phyloP scores from a whole-genome alignment of 2,888 invertebrate species.

The Biston betularia region DNA sequence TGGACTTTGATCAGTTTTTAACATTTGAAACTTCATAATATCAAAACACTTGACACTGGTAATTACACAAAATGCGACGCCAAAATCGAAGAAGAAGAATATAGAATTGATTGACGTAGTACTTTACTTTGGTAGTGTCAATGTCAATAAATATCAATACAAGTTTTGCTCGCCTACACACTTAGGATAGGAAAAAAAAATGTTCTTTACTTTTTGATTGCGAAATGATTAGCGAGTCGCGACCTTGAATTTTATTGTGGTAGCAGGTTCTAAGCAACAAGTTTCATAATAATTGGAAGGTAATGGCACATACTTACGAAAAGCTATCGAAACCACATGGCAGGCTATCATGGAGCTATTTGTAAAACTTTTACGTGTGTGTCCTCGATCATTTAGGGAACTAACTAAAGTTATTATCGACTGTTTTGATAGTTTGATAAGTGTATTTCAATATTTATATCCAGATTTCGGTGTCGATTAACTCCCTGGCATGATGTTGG shows the following conservation, averaged over 20 bases:
- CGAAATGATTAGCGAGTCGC: conserved; percentile 24
- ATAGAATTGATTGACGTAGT: too few relatives aligned
- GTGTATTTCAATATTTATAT: conserved; percentile 76
- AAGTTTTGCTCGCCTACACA: too few relatives aligned
- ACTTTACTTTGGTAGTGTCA: too few relatives aligned
- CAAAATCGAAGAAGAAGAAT: too few relatives aligned
- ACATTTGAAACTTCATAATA: too few relatives aligned
- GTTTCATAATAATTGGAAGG: conserved; percentile 51
- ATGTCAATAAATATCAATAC: too few relatives aligned
- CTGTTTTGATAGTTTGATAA: conserved; percentile 67
- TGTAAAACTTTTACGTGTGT: conserved; percentile 64
- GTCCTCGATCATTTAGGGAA: conserved; percentile 66
- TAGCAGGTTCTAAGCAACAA: conserved; percentile 24
- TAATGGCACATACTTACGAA: conserved; percentile 42
- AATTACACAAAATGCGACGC: too few relatives aligned
- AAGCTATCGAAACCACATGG: conserved; percentile 16
- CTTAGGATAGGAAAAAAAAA: too few relatives aligned
- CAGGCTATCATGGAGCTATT: conserved; percentile 66
- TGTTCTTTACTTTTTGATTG: not conserved
- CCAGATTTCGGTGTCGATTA: conserved; percentile 72
- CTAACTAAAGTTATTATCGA: conserved; percentile 73
- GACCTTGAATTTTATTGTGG: conserved; percentile 32
- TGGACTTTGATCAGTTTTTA: too few relatives aligned
- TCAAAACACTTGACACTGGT: too few relatives aligned
- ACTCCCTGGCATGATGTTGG: conserved; percentile 71